Percentiles rank a stretch among this genome's conserved stretches.
Evolutionary conservation across 2,888 invertebrate species (phyloP).

Genomic region (Cerastoderma edule): DNA sequence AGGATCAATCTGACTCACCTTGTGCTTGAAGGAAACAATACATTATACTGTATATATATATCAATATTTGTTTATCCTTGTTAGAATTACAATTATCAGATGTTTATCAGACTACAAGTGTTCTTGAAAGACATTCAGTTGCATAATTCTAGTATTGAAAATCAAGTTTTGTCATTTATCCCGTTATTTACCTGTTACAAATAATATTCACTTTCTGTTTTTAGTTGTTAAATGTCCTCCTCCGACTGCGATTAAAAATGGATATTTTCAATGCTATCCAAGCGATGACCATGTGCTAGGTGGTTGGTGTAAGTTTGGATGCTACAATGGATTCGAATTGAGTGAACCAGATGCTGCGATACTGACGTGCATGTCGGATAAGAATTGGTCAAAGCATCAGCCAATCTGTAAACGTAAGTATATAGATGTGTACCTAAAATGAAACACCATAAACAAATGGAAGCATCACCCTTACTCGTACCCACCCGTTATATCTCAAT

Average conservation of each 20-base stretch:
- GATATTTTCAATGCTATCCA: conserved; percentile 41
- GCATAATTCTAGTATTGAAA: no score
- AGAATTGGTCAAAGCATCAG: neutral
- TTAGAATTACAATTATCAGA: neutral
- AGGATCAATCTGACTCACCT: no score
- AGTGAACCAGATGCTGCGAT: neutral
- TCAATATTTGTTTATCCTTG: no score
- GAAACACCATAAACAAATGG: no score
- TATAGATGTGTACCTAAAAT: conserved; percentile 5
- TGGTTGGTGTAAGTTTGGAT: conserved; percentile 36
- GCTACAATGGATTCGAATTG: conserved; percentile 50
- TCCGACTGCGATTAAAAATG: conserved; percentile 27
- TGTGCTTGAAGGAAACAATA: no score
- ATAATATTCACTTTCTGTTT: no score
- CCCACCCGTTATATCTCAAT: no score
- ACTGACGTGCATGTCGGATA: neutral
- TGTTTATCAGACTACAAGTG: neutral
- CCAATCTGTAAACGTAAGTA: conserved; percentile 10
- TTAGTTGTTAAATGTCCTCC: conserved; percentile 28
- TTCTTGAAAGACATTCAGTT: no score
- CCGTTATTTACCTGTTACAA: no score
- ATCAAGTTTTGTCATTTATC: no score
- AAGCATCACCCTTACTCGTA: no score
- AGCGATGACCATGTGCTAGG: conserved; percentile 29
- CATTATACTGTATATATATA: no score